Conservation (phyloP, 2,113 vertebrate species). For the Neofelis nebulosa region DNA sequence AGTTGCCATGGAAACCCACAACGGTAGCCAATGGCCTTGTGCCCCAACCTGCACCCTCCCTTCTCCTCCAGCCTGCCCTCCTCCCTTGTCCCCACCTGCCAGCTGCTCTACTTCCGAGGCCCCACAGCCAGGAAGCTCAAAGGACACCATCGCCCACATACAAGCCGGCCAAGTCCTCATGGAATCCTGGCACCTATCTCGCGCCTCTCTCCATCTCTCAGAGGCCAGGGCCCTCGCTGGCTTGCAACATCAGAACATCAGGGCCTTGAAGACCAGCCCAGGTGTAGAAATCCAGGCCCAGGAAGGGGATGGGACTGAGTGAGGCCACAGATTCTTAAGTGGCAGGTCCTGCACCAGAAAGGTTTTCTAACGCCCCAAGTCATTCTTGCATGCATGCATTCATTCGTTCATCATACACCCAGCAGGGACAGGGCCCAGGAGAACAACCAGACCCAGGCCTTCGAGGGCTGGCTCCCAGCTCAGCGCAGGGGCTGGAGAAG, state of each 20-base stretch:
- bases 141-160: neutral
- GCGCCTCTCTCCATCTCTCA: neutral
- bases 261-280: neutral
- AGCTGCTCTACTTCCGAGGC: neutral
- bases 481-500: neutral
- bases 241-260: neutral
- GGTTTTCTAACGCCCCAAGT: neutral
- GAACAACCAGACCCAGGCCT: neutral
- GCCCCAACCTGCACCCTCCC: fast-evolving
- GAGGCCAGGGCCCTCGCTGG: fast-evolving
- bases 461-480: neutral
- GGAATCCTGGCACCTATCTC: neutral
- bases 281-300: neutral
- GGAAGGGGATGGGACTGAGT: neutral
- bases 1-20: neutral
- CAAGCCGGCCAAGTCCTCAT: fast-evolving
- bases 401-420: neutral
- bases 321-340: neutral
- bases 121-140: too few species aligned
- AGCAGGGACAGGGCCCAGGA: neutral
- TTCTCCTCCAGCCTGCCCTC: fast-evolving
- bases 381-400: neutral
- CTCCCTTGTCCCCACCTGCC: neutral
- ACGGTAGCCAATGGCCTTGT: neutral
- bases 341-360: neutral